Evolutionary conservation across 2,797 vertebrate species (phyloP), one percentile per base, ranked within the genome.

Genomic region (Mycteria americana): DNA sequence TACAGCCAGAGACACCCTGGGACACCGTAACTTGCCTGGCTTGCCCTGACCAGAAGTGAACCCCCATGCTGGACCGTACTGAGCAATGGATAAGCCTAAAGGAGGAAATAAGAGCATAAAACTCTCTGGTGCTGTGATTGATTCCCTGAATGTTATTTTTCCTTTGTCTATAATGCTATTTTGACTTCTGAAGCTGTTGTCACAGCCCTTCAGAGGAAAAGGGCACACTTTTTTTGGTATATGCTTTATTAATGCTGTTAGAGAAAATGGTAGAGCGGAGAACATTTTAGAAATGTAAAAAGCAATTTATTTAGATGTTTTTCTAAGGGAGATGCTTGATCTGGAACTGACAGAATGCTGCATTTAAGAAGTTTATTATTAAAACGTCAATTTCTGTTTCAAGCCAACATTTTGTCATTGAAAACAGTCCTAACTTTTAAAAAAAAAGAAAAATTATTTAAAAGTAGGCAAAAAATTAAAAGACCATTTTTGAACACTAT

Each of bases 1-100:
- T 30, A 67, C 12, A 13, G 39, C 11, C 51, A 88, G 39, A 46
- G 19, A 18, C 10, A 39, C 8, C 1, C 28, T 21, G 13, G 7
- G 54, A 50, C 35, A 56, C 6, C 0, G 0, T 8, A 13, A 31
- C 25, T 18, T 24, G 31, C 14, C 13, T 45, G 31, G 22, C 31
- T 82, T 48, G 33, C 39, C 18, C 18, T 0, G 1, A 4, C 15
- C 31, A 35, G 43, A 43, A 53, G 7, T 2, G 11, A 60, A 27
- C 5, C 6, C 10, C 33, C 9, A 5, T 19, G 6, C 25, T 25
- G 10, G 48, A n/a, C 30, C 23, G 13, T 10, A 41, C 6, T 12
- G 11, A 41, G 18, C 3, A 0, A 41, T 11, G 7, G 41, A 41
- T 37, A 81, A 72, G 39, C 19, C 30, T 37, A 9, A 50, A 31